These are phyloP conservation scores for Theretra japonica DNA, from an alignment of 2,888 invertebrate genomes.

Conservation along the genomic window DNA sequence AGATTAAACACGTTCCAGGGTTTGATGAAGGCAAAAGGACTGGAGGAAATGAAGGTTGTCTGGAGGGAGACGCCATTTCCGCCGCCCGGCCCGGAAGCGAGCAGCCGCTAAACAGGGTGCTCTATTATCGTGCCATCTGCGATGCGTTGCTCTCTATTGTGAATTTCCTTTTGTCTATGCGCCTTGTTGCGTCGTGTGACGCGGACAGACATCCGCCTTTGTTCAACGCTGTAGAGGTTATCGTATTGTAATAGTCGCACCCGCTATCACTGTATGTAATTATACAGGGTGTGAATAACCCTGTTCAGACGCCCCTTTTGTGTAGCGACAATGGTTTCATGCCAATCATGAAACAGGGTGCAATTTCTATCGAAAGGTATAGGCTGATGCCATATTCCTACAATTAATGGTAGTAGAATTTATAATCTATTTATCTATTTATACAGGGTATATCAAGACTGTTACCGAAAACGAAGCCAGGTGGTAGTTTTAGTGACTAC, in stretches of 20 bases:
- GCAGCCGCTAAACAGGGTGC: slow-evolving; percentile 38
- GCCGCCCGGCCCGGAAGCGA: slow-evolving; percentile 63
- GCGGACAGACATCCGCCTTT: slow-evolving; percentile 16
- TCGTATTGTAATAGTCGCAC: slow-evolving; percentile 7
- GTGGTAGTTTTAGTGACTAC: too few species aligned
- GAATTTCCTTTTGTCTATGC: slow-evolving; percentile 30
- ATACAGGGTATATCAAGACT: too few species aligned
- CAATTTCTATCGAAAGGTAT: too few species aligned
- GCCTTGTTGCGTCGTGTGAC: slow-evolving; percentile 23
- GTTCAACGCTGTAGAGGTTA: not conserved
- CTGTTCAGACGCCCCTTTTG: too few species aligned
- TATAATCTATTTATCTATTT: too few species aligned
- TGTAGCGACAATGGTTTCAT: too few species aligned
- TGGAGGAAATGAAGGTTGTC: slow-evolving; percentile 79
- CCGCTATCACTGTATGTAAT: not conserved
- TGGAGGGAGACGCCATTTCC: slow-evolving; percentile 74
- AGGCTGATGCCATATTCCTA: too few species aligned
- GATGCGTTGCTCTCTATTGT: slow-evolving; percentile 47
- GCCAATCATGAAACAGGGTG: too few species aligned
- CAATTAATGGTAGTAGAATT: too few species aligned
- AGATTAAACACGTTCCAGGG: slow-evolving; percentile 39
- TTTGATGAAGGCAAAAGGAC: slow-evolving; percentile 60
- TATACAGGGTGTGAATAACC: not conserved
- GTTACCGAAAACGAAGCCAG: too few species aligned
- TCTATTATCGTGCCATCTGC: slow-evolving; percentile 67